phyloP scores from a whole-genome alignment of 1,140 invertebrate species.

The Drosophila sturtevanti region DNA sequence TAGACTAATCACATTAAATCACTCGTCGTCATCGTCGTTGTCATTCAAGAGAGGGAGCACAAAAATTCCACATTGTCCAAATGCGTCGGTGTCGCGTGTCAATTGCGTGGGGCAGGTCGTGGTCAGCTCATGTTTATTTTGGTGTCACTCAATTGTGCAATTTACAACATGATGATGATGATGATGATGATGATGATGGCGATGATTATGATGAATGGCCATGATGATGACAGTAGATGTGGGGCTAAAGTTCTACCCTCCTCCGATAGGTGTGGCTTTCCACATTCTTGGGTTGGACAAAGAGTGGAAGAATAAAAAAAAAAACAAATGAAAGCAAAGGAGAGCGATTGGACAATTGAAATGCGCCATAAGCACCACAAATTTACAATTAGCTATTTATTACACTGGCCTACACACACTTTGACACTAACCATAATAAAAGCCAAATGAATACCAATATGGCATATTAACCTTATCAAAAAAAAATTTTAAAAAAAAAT shows the following conservation, averaged over 20 bases:
- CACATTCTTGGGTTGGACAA: neutral
- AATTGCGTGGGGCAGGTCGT: slow-evolving; percentile 59
- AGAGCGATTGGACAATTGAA: neutral
- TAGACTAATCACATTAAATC: slow-evolving; percentile 70
- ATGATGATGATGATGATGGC: neutral
- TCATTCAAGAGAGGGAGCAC: neutral
- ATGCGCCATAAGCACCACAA: too few relatives aligned
- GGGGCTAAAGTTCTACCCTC: neutral
- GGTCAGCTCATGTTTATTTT: slow-evolving; percentile 24
- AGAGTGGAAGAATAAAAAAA: too few relatives aligned
- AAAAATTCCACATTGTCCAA: slow-evolving; percentile 1
- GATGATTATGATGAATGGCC: neutral
- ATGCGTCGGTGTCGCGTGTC: slow-evolving; percentile 40
- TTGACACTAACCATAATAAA: too few relatives aligned
- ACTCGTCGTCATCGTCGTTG: slow-evolving; percentile 9
- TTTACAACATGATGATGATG: slow-evolving; percentile 20
- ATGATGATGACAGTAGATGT: neutral
- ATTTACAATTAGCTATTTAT: slow-evolving; percentile 4
- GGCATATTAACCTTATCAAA: too few relatives aligned
- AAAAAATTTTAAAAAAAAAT: too few relatives aligned
- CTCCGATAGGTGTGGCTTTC: neutral
- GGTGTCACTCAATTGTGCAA: slow-evolving; percentile 58
- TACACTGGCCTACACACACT: neutral
- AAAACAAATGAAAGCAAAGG: too few relatives aligned
- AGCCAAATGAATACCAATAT: too few relatives aligned